Evolutionary conservation across 2,888 invertebrate species (phyloP).

Genomic region (Drosophila buzzatii): DNA sequence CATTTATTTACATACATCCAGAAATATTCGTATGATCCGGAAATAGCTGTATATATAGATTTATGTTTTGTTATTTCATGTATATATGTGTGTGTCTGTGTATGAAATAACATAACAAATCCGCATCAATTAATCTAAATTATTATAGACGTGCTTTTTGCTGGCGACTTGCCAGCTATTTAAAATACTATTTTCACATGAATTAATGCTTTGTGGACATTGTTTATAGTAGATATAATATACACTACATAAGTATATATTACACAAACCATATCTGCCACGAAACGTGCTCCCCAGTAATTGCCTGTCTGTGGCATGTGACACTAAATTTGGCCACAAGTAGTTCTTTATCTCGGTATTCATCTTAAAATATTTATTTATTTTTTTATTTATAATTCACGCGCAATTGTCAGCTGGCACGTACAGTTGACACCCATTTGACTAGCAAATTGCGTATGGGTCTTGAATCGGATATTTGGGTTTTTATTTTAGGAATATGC

Average conservation of each 20-base stretch:
- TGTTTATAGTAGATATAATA: slow-evolving; percentile 1
- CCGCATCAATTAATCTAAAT: slow-evolving; percentile 33
- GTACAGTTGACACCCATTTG: slow-evolving; percentile 8
- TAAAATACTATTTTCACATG: slow-evolving; percentile 22
- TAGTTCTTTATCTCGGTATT: neutral
- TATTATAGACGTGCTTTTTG: slow-evolving; percentile 24
- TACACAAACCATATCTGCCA: neutral
- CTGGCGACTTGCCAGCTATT: slow-evolving; percentile 36
- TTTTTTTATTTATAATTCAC: slow-evolving; percentile 1
- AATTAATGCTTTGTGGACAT: slow-evolving; percentile 18
- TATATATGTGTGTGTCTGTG: neutral
- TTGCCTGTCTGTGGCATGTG: slow-evolving; percentile 11
- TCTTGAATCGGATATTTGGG: neutral
- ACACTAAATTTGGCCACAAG: slow-evolving; percentile 5
- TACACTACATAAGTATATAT: neutral
- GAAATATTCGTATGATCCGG: slow-evolving; percentile 19
- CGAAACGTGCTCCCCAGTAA: slow-evolving; percentile 23
- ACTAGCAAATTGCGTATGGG: neutral
- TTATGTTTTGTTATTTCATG: neutral
- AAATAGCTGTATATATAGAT: slow-evolving; percentile 26
- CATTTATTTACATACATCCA: slow-evolving; percentile 16
- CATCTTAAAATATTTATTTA: slow-evolving; percentile 3
- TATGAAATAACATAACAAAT: slow-evolving; percentile 21
- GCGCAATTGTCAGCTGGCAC: neutral
- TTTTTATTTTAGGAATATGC: neutral